Base-by-base conservation (phyloP, 2,797 vertebrate species). In the Notamacropus eugenii region DNA sequence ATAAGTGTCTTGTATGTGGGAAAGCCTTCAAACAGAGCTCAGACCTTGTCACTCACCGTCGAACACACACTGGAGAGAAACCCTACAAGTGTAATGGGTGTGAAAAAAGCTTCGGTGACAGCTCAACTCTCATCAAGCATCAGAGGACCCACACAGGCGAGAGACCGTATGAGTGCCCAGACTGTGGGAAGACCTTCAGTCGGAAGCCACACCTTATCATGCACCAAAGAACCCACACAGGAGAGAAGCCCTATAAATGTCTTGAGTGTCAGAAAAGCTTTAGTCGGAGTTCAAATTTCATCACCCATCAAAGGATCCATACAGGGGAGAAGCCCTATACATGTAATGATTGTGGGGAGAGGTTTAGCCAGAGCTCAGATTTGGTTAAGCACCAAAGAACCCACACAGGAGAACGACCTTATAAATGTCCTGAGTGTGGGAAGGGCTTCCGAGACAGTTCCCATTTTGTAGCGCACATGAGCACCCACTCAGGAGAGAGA, bases 271-370 rank as follows among this genome's bases (percentile, higher is more conserved):
- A 97, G 6, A 97, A 97, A 57, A 94, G 96, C 96, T 98, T 98
- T 54, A 98, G 97, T 31, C 93, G 94, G 4, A 98, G 97, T 67
- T 97, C 97, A 27, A 96, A 97, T 90, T 96, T 98, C 58, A 56
- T 97, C 91, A 97, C 96, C 28, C 97, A 98, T 74, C 96, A 96
- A 94, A 96, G 97, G 93, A 96, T 93, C 14, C 97, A 98, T 92
- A 95, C 94, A 0, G 97, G 97, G 2, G 96, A 94, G 56, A 97
- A 94, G 90, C 96, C 97, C 14, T 97, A 96, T 29, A 54, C 67
- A 5, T 97, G 98, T 57, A 8, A 13, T 0, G 93, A 94, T n/a
- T 98, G 95, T 46, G 97, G 95, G 57, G 97, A 97, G 67, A 94
- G 54, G 40, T 98, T 97, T 2, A 74, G 93, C 40, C 96, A 97